phyloP scores from a whole-genome alignment of 2,888 invertebrate genomes.

The Acanthosepion lycidas region DNA sequence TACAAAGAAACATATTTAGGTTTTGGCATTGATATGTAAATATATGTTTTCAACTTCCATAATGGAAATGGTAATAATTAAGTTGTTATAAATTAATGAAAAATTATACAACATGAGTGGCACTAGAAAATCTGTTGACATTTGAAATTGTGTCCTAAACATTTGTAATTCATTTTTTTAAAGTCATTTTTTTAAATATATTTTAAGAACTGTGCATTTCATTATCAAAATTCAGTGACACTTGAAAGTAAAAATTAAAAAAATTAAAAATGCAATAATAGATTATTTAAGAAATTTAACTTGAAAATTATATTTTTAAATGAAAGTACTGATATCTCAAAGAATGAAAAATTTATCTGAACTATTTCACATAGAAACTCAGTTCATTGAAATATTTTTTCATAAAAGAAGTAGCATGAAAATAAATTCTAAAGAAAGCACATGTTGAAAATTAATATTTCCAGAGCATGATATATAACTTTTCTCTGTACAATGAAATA shows the following conservation, averaged over 20 bases:
- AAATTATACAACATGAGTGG: background rate
- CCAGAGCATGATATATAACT: background rate
- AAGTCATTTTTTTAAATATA: background rate
- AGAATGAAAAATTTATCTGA: background rate
- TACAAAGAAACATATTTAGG: background rate
- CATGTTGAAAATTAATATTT: background rate
- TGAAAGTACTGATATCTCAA: background rate
- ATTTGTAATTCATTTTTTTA: background rate
- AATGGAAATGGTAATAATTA: background rate
- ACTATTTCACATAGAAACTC: background rate
- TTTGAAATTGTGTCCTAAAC: background rate
- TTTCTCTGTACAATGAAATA: background rate
- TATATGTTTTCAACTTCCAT: background rate
- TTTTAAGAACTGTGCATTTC: background rate
- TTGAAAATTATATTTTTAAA: background rate
- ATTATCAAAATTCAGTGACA: background rate
- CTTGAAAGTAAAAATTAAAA: background rate
- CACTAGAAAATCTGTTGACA: background rate
- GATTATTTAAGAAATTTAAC: background rate
- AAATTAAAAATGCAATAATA: background rate
- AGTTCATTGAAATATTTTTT: background rate
- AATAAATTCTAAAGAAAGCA: background rate
- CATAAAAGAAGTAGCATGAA: background rate
- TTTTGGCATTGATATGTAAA: slow-evolving; percentile 33
- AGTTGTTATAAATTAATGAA: background rate